phyloP scores from a whole-genome alignment of 2,797 vertebrate genomes.

The Balearica regulorum region DNA sequence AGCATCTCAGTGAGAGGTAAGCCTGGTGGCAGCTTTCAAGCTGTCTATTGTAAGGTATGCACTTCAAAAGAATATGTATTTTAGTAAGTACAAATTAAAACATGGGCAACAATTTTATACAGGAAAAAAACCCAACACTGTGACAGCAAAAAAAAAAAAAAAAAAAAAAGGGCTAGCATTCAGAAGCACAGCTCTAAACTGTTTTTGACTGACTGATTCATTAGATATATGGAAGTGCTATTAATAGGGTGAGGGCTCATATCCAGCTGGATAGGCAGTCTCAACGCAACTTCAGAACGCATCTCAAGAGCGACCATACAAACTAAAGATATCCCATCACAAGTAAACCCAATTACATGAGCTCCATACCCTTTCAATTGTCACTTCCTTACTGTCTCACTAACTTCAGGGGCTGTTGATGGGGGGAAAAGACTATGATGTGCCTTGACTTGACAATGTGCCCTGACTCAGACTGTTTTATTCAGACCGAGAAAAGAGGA shows the following conservation, averaged over 20 bases:
- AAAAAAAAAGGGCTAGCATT: not conserved
- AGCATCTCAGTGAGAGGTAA: not conserved
- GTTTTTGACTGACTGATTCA: not conserved
- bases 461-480: not conserved
- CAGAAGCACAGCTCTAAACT: not conserved
- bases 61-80: not conserved
- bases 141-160: not conserved
- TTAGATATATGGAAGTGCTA: not conserved
- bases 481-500: not conserved
- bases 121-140: not conserved
- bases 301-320: not conserved
- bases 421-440: accelerated
- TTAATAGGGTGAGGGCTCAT: not conserved
- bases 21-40: not conserved
- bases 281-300: not conserved
- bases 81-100: constrained; percentile 18
- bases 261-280: not conserved
- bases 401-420: not conserved
- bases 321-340: not conserved
- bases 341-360: not conserved
- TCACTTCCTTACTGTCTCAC: not conserved
- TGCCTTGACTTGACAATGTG: not conserved
- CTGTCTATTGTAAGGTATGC: not conserved
- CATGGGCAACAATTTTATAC: not conserved
- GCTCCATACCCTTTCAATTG: not conserved